These are phyloP conservation scores for Columba janthina DNA, from an alignment of 2,113 vertebrate species.

Conservation along the genomic window DNA sequence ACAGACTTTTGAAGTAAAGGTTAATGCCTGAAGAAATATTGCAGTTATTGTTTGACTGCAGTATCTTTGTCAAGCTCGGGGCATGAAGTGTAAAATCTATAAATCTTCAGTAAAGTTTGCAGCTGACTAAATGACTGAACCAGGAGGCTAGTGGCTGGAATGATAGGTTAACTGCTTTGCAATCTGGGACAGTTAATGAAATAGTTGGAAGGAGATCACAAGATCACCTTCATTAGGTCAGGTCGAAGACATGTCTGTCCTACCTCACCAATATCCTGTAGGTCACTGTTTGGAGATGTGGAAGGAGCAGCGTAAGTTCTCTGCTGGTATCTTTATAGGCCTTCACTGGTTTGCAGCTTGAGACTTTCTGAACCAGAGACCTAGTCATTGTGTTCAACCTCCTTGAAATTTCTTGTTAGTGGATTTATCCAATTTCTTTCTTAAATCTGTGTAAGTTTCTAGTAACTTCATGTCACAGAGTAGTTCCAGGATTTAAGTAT, in stretches of 20 bases:
- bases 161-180: not conserved
- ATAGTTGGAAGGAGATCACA: not conserved
- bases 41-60: not conserved
- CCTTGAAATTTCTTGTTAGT: not conserved
- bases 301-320: not conserved
- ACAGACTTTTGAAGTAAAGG: not conserved
- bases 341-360: not conserved
- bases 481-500: not conserved
- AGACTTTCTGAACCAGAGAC: not conserved
- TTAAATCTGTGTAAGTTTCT: not conserved
- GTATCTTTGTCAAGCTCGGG: not conserved
- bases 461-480: not conserved
- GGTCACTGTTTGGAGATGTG: not conserved
- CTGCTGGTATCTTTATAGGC: rapidly evolving
- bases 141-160: not conserved
- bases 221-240: not conserved
- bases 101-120: not conserved
- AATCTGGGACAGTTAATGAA: not conserved
- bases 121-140: not conserved
- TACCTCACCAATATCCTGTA: not conserved
- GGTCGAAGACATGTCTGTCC: not conserved
- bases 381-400: not conserved
- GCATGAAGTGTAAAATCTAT: not conserved
- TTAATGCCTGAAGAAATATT: not conserved
- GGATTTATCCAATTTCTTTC: not conserved